Conservation (phyloP, 2,888 invertebrate genomes). For the Melanotus villosus region DNA sequence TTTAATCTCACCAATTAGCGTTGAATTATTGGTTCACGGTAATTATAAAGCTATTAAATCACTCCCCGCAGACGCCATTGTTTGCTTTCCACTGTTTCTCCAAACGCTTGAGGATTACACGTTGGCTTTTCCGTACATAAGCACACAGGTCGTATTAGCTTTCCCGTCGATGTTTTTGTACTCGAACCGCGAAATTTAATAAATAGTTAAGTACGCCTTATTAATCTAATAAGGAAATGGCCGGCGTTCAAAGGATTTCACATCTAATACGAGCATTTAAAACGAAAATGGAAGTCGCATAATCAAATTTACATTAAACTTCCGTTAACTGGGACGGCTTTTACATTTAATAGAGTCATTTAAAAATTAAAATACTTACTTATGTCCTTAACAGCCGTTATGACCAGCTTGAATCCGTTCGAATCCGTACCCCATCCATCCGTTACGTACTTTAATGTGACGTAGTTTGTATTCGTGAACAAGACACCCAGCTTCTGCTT, state of each 20-base stretch:
- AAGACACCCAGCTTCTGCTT: conserved; percentile 90
- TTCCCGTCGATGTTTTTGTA: background rate
- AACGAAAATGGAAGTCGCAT: background rate
- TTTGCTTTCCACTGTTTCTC: conserved; percentile 26
- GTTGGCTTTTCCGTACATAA: background rate
- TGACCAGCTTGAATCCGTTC: conserved; percentile 93
- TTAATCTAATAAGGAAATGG: too few species aligned
- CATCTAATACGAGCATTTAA: too few species aligned
- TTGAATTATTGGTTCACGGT: conserved; percentile 49
- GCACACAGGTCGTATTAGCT: background rate
- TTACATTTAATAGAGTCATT: too few species aligned
- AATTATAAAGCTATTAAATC: conserved; percentile 54
- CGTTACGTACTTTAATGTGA: conserved; percentile 93
- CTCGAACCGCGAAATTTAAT: conserved; percentile 8
- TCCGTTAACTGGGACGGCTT: background rate
- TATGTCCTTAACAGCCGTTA: conserved; percentile 94
- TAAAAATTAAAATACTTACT: conserved; percentile 76
- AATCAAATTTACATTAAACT: conserved; percentile 1
- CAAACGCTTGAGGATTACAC: conserved; percentile 20
- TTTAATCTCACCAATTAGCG: conserved; percentile 47
- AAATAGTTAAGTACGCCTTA: too few species aligned
- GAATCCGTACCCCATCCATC: conserved; percentile 94
- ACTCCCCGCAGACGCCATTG: conserved; percentile 41
- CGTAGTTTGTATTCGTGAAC: conserved; percentile 93
- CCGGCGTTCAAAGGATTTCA: too few species aligned